phyloP scores from a whole-genome alignment of 2,888 invertebrate genomes.

The Pardosa pseudoannulata region DNA sequence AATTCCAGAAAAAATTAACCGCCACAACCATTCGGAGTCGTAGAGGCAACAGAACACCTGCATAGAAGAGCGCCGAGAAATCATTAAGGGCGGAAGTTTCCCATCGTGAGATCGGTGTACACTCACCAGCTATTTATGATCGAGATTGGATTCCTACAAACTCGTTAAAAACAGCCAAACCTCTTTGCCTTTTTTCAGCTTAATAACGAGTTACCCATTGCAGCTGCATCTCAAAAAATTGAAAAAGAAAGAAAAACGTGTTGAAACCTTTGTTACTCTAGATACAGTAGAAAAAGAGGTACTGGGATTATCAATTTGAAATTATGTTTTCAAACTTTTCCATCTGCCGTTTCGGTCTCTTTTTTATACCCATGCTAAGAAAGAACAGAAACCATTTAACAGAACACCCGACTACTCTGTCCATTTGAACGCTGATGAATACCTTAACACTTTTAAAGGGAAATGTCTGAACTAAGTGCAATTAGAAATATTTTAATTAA shows the following conservation, averaged over 20 bases:
- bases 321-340: constrained; percentile 35
- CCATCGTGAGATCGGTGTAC: constrained; percentile 44
- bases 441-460: too few species aligned
- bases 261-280: constrained; percentile 48
- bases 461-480: too few species aligned
- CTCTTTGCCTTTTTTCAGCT: constrained; percentile 30
- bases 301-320: constrained; percentile 14
- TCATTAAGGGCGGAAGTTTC: constrained; percentile 61
- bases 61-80: constrained; percentile 20
- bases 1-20: constrained; percentile 26
- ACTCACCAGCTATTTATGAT: constrained; percentile 35
- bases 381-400: background rate
- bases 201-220: constrained; percentile 54
- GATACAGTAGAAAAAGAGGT: constrained; percentile 5
- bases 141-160: constrained; percentile 45
- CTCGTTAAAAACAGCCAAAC: constrained; percentile 58
- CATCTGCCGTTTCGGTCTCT: constrained; percentile 19
- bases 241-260: constrained; percentile 27
- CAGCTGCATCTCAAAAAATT: constrained; percentile 54
- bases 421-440: too few species aligned
- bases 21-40: constrained; percentile 15
- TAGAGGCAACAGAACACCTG: constrained; percentile 36
- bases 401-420: background rate
- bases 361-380: background rate
- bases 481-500: too few species aligned